A percentile compares a stretch with the other conserved stretches of the same genome.
phyloP scores from a whole-genome alignment of 2,888 invertebrate genomes.

The Xanthia icteritia region DNA sequence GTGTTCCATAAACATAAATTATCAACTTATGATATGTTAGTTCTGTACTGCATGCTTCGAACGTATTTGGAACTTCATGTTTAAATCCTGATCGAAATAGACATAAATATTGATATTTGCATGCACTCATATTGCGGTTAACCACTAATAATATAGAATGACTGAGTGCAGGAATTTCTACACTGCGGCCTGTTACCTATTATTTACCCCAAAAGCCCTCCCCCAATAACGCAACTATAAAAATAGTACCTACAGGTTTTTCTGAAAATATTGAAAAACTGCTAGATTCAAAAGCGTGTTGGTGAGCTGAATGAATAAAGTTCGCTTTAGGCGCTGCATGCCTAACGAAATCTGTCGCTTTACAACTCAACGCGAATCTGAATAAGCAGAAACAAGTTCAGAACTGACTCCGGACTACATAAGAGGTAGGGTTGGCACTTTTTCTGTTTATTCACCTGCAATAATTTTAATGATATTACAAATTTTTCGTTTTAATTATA shows the following conservation, averaged over 20 bases:
- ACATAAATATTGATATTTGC: slow-evolving; percentile 4
- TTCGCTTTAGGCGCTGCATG: slow-evolving; percentile 52
- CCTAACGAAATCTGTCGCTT: slow-evolving; percentile 67
- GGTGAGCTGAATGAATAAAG: slow-evolving; percentile 55
- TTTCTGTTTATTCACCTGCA: background rate
- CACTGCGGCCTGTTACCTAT: background rate
- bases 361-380: slow-evolving; percentile 64
- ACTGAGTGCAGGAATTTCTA: background rate
- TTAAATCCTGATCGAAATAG: slow-evolving; percentile 9
- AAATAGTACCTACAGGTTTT: background rate
- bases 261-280: slow-evolving; percentile 25
- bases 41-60: too few species aligned
- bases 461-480: background rate
- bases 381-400: slow-evolving; percentile 69
- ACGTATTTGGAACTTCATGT: too few species aligned
- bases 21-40: too few species aligned
- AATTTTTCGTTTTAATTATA: background rate
- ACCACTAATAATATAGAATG: background rate
- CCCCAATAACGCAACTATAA: background rate
- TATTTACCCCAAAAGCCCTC: too few species aligned
- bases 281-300: slow-evolving; percentile 41
- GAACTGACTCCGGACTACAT: slow-evolving; percentile 48
- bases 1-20: too few species aligned
- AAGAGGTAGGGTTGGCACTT: slow-evolving; percentile 45
- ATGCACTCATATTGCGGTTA: background rate